Evolutionary conservation across 2,113 vertebrate species (phyloP).

Genomic region (Atrichornis clamosus): DNA sequence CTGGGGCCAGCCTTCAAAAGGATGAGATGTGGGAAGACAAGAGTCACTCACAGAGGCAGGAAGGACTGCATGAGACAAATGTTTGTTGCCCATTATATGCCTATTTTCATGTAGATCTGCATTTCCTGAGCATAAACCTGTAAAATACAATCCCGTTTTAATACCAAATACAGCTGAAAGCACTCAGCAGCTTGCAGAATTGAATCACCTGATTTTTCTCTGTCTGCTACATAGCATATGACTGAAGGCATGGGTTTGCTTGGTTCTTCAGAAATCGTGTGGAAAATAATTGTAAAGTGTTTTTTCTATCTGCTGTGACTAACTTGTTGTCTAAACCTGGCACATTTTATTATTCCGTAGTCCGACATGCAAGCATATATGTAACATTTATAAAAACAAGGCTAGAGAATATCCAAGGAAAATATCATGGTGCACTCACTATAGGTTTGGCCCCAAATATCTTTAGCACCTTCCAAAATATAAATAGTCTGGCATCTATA

Average conservation of each 20-base stretch:
- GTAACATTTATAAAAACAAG: not conserved
- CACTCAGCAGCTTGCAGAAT: not conserved
- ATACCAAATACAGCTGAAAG: not conserved
- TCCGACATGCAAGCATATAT: not conserved
- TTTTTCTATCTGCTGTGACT: not conserved
- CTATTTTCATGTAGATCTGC: not conserved
- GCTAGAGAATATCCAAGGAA: not conserved
- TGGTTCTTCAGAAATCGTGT: not conserved
- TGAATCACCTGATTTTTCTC: not conserved
- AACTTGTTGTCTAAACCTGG: not conserved
- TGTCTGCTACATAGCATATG: not conserved
- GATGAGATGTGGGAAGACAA: not conserved
- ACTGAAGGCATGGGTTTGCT: not conserved
- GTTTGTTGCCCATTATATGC: not conserved
- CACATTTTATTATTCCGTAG: not conserved
- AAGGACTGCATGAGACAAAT: not conserved
- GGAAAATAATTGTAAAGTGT: not conserved
- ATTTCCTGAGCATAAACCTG: not conserved
- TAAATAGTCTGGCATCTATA: not conserved
- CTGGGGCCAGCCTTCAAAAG: not conserved
- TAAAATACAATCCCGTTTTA: not conserved
- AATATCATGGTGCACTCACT: not conserved
- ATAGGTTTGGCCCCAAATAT: not conserved
- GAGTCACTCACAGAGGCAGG: not conserved
- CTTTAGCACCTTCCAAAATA: not conserved